Conservation (phyloP, 2,113 vertebrate genomes). For the Ranitomeya variabilis region DNA sequence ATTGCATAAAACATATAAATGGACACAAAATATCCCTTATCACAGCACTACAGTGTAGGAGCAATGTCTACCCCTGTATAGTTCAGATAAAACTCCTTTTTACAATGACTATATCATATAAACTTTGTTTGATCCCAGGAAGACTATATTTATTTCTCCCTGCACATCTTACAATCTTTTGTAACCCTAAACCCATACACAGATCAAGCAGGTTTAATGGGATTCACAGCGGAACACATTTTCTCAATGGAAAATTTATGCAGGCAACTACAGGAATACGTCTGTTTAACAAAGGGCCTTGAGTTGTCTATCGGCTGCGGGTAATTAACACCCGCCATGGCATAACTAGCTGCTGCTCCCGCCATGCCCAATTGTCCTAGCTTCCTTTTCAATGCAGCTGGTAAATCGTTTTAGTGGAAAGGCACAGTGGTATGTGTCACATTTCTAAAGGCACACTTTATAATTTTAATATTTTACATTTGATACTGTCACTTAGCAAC, state of each 20-base stretch:
- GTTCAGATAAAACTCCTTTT: not conserved
- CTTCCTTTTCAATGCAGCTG: conserved; percentile 48
- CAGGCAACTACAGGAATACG: conserved; percentile 30
- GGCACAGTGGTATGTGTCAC: conserved; percentile 49
- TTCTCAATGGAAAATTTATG: conserved; percentile 46
- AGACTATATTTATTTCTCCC: not conserved
- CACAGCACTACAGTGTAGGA: not conserved
- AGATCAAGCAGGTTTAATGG: conserved; percentile 23
- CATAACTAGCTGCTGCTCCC: conserved; percentile 46
- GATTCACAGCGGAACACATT: conserved; percentile 41
- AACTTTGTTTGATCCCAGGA: not conserved
- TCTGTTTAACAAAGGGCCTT: conserved; percentile 46
- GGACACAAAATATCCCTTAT: not conserved
- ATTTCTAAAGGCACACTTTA: conserved; percentile 55
- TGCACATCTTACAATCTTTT: not conserved
- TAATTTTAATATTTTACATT: conserved; percentile 57
- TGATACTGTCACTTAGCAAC: conserved; percentile 58
- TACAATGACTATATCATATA: not conserved
- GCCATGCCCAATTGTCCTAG: conserved; percentile 33
- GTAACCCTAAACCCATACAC: not conserved
- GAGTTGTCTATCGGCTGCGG: conserved; percentile 37
- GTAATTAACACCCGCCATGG: conserved; percentile 45
- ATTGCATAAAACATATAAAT: not conserved
- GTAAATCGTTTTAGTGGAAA: conserved; percentile 55
- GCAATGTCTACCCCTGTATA: not conserved